Evolutionary conservation across 2,888 invertebrate genomes (phyloP).

Genomic region (Pheosia tremula): DNA sequence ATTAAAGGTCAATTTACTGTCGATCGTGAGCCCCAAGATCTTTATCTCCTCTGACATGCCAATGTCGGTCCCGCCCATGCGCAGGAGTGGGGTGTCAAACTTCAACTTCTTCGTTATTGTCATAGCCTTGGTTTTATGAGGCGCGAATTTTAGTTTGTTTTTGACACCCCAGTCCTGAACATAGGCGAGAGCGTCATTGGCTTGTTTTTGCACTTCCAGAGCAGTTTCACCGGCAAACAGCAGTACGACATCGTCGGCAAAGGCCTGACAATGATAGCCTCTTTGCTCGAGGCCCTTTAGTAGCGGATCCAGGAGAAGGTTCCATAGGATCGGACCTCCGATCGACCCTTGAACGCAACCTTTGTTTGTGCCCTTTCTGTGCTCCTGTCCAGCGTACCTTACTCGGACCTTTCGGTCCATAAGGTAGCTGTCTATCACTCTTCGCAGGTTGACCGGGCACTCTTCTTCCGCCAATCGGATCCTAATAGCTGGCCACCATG

Average conservation of each 20-base stretch:
- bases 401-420: background rate
- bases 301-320: background rate
- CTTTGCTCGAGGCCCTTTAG: background rate
- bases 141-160: background rate
- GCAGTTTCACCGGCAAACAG: background rate
- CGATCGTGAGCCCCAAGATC: background rate
- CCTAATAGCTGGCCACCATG: slow-evolving; percentile 11
- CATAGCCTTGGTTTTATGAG: background rate
- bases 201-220: background rate
- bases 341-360: background rate
- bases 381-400: background rate
- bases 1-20: background rate
- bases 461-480: slow-evolving; percentile 2
- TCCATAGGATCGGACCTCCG: background rate
- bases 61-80: slow-evolving; percentile 1
- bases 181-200: background rate
- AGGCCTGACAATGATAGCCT: background rate
- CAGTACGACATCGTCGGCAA: background rate
- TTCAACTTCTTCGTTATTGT: background rate
- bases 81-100: background rate
- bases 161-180: background rate
- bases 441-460: background rate
- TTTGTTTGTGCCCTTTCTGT: background rate
- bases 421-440: background rate
- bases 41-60: background rate